Evolutionary conservation across 2,888 invertebrate species (phyloP).

Genomic region (Oasisia sp.): DNA sequence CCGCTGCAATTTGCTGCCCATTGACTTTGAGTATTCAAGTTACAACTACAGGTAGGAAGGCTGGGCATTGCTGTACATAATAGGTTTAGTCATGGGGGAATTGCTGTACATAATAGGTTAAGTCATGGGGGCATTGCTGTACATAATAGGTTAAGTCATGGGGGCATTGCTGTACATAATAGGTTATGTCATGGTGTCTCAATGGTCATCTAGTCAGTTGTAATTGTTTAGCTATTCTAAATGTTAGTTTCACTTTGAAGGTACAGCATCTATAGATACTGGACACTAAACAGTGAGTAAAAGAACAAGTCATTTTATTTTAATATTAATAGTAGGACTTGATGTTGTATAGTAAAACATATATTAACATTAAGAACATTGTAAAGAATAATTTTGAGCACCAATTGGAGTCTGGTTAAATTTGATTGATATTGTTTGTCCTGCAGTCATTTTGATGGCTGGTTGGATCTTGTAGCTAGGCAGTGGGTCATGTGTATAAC

Average conservation of each 20-base stretch:
- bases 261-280: too few relatives aligned
- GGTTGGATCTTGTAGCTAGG: too few relatives aligned
- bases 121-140: neutral
- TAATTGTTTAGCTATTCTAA: too few relatives aligned
- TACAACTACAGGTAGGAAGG: constrained; percentile 62
- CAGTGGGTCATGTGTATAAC: too few relatives aligned
- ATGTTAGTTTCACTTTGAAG: too few relatives aligned
- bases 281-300: neutral
- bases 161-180: neutral
- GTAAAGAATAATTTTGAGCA: neutral
- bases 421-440: neutral
- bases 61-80: neutral
- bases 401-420: neutral
- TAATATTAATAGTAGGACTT: too few relatives aligned
- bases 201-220: too few relatives aligned
- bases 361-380: neutral
- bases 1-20: constrained; percentile 53
- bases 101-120: too few relatives aligned
- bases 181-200: too few relatives aligned
- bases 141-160: too few relatives aligned
- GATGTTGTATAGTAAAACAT: neutral
- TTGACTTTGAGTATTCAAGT: constrained; percentile 65
- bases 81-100: neutral
- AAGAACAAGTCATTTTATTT: neutral
- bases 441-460: too few relatives aligned